Base-by-base conservation (phyloP, 2,113 vertebrate genomes). In the Pseudorectes ferrugineus region DNA sequence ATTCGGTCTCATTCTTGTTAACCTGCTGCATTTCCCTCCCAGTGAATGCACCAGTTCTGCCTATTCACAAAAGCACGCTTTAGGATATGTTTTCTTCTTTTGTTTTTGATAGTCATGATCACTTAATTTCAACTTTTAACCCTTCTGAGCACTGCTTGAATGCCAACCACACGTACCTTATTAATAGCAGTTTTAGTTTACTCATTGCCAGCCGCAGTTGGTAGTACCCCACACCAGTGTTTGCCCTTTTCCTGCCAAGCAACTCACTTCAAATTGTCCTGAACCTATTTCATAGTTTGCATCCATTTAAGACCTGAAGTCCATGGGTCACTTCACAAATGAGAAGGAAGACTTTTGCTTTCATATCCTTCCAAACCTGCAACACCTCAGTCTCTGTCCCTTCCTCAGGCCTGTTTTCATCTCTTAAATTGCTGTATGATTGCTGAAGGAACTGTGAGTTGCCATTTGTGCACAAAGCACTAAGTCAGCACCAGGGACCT, bases 91-190 rank as follows among this genome's bases (percentile, higher is more conserved):
- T 66, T 73, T 76, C 35, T 52, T 59, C 8, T 36, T 93, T 66
- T 75, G 28, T 25, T 92, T 90, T 57, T 62, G 7, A 35, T 28
- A n/a, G 22, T n/a, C 40, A 49, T 1, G 8, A 58, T 73, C 18
- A 59, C 28, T 55, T 77, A 51, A 42, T 66, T 65, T 81, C 23
- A 77, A 15, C 8, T 67, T 85, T 68, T 67, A 88, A 87, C 7
- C 24, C 24, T 16, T 73, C 38, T 77, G 67, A 65, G 23, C 21
- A 31, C 15, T 65, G 29, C 21, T 46, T 49, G 33, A 58, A 66
- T 49, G 33, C 12, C 9, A 35, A 22, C 29, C 59, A 24, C 10
- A 40, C 0, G 0, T 19, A 74, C 23, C 26, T 48, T 24, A 48
- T 14, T 73, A 67, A 35, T 12, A 38, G 57, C 22, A 49, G 29